Evolutionary conservation across 2,888 invertebrate species (phyloP).

Genomic region (Plagodis pulveraria): DNA sequence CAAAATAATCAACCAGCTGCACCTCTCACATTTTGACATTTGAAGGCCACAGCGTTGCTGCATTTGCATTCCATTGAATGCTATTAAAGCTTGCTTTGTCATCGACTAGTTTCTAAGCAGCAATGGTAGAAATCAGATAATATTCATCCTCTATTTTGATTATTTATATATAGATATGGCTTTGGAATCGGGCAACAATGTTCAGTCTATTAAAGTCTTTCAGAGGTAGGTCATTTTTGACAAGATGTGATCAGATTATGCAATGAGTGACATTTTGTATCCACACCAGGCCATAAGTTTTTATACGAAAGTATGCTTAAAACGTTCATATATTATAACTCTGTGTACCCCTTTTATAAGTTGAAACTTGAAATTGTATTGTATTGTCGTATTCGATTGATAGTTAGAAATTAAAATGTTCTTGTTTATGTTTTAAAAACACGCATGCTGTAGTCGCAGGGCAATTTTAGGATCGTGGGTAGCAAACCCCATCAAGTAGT

Average conservation of each 20-base stretch:
- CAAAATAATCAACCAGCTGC: conserved; percentile 77
- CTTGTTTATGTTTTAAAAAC: no score
- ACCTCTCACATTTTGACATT: conserved; percentile 42
- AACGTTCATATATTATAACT: conserved; percentile 15
- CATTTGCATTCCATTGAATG: conserved; percentile 33
- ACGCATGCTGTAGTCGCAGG: no score
- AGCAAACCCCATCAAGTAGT: no score
- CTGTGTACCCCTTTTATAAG: no score
- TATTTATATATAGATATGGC: conserved; percentile 47
- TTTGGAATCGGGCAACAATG: conserved; percentile 68
- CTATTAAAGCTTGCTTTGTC: conserved; percentile 1
- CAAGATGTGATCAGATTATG: conserved; percentile 73
- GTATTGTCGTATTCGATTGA: no score
- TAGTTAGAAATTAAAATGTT: no score
- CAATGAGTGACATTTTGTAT: conserved; percentile 61
- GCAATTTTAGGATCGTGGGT: no score
- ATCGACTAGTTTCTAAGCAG: conserved; percentile 16
- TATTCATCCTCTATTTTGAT: conserved; percentile 37
- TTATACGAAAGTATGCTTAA: conserved; percentile 55
- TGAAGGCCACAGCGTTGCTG: conserved; percentile 28
- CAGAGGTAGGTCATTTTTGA: conserved; percentile 74
- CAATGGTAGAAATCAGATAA: conserved; percentile 41
- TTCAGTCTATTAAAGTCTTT: conserved; percentile 81
- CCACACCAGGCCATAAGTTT: conserved; percentile 51
- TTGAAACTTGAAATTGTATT: no score